Evolutionary conservation across 2,797 vertebrate genomes (phyloP), one percentile per base, ranked within the genome.

Genomic region (Sciurus carolinensis): DNA sequence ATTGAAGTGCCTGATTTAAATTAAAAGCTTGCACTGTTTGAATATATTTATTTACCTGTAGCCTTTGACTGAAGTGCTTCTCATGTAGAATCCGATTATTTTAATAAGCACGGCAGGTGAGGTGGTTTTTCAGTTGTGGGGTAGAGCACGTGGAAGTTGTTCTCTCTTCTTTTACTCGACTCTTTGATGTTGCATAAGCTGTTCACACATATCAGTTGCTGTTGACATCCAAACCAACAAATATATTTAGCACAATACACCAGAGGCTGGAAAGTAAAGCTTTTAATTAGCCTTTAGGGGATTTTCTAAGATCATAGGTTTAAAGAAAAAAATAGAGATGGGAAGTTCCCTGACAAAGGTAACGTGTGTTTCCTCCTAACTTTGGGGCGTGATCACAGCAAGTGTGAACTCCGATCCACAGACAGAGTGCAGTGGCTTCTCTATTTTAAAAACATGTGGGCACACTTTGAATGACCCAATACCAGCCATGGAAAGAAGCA

Each of bases 251-350:
- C 96, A 97, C 87, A 91, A 96, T 97, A 97, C 98, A 92, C 96
- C 93, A 88, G 98, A 90, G 97, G 77, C 82, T 89, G 94, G 92
- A 96, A 67, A 94, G 83, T 97, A 96, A 89, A 90, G 92, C 86
- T 94, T 95, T 97, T 98, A 98, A 98, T 98, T 98, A 98, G 97
- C 80, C 98, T 98, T 96, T 5, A 33, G 98, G 97, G 98, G 88
- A 97, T 98, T 97, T 97, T 97, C 96, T 97, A 97, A 95, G 94
- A 97, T 97, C 93, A 90, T 57, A 89, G 50, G 84, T 96, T 97
- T 83, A 94, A 96, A 97, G 14, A 71, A 86, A 96, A 87, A 91
- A 95, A 47, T 59, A 93, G 86, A 42, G 88, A 0, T 20, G 87
- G 67, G 93, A 69, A 80, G 95, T 94, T 95, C 93, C 71, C 72